Base-by-base conservation (phyloP, 1,140 invertebrate species). In the Sitodiplosis mosellana region DNA sequence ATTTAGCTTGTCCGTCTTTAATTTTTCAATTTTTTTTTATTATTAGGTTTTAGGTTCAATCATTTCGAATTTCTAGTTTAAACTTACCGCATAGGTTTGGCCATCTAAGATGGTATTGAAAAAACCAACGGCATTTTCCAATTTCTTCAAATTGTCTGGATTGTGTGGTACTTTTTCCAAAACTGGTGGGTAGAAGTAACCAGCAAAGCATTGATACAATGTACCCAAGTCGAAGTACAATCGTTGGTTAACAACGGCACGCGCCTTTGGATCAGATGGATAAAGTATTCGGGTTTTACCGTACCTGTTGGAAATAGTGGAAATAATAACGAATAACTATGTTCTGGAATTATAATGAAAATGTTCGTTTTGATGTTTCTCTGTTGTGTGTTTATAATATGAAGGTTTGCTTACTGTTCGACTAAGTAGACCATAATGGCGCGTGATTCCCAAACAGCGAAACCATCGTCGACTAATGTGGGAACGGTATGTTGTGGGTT, bases 221-320 rank as follows among this genome's bases (percentile, higher is more conserved):
- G 70, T 75, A 21, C 77, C 77, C 52, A 76, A 60, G 55, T 87
- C 82, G 59, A 87, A 88, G 55, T 78, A 77, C 21, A 88, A 63
- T 50, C 80, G 68, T 53, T 81, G 76, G 58, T 87, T 77, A 10
- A 88, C 72, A 1, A 81, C 0, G 4, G 81, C 83, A 45, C 80
- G 71, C 51, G 74, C 60, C 54, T 77, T 74, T 1, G 74, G 67
- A 51, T 80, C 74, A 55, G 74, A 76, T 12, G 81, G 83, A 60
- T 81, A 84, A 17, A 84, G 61, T 2, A 65, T 65, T 55, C 74
- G 75, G 52, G 78, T 70, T 56, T 82, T 80, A 33, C 69, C 78
- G 57, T 85, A 87, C 48, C n/a, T n/a, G n/a, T n/a, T n/a, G n/a
- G n/a, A n/a, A n/a, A n/a, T n/a, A n/a, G n/a, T n/a, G n/a, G n/a